A percentile compares a stretch with the other conserved stretches of the same genome.
Conservation (phyloP, 2,113 vertebrate species). For the Heterocephalus glaber region DNA sequence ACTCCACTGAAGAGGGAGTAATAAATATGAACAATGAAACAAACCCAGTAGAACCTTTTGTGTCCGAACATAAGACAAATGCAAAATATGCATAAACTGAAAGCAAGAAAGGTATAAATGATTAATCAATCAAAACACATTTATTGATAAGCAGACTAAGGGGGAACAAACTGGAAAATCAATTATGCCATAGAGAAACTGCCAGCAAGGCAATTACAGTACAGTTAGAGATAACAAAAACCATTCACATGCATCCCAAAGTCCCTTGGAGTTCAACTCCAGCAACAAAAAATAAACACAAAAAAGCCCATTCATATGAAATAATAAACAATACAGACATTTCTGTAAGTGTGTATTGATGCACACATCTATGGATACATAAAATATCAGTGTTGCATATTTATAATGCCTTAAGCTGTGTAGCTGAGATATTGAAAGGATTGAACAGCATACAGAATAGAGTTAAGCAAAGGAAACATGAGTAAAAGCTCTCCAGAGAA, state of each 20-base stretch:
- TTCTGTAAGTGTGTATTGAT: not conserved
- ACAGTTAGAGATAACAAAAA: not conserved
- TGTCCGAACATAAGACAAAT: slow-evolving; percentile 5
- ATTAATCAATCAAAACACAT: not conserved
- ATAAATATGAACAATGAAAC: not conserved
- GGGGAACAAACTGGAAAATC: slow-evolving; percentile 11
- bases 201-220: not conserved
- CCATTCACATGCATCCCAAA: not conserved
- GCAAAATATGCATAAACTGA: not conserved
- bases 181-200: not conserved
- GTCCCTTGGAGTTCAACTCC: not conserved
- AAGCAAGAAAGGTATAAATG: not conserved
- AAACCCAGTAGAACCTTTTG: not conserved
- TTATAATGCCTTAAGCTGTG: not conserved
- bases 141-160: slow-evolving; percentile 16
- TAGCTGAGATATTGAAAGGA: not conserved
- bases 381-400: not conserved
- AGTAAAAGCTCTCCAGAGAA: not conserved
- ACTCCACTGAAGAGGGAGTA: not conserved
- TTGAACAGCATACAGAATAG: not conserved
- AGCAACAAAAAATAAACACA: not conserved
- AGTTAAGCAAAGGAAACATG: not conserved
- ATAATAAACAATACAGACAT: not conserved
- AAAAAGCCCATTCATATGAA: not conserved
- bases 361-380: not conserved